Conservation (phyloP, 2,888 invertebrate genomes). For the Peribatodes rhomboidaria region DNA sequence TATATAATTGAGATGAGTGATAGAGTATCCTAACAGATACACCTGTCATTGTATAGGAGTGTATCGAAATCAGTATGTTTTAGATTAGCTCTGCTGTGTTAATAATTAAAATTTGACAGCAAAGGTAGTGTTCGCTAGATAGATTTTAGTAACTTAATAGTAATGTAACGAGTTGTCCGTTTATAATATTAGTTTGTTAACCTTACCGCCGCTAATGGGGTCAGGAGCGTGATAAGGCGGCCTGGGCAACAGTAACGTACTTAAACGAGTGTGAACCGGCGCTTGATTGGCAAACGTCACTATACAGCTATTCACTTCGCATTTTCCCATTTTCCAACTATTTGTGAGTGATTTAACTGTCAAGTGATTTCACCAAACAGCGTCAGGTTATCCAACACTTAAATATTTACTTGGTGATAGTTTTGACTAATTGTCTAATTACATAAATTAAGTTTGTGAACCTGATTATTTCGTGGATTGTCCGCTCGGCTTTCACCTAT, state of each 20-base stretch:
- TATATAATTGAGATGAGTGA: constrained; percentile 3
- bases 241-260: constrained; percentile 44
- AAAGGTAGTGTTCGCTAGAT: constrained; percentile 38
- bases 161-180: constrained; percentile 34
- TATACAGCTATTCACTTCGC: not conserved
- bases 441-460: constrained; percentile 15
- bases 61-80: constrained; percentile 14
- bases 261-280: constrained; percentile 43
- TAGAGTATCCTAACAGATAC: not conserved
- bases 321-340: not conserved
- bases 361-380: not conserved
- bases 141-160: constrained; percentile 33
- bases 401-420: constrained; percentile 1
- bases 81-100: too few relatives aligned
- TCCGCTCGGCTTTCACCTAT: constrained; percentile 12
- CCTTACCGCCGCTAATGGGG: constrained; percentile 49
- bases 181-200: constrained; percentile 44
- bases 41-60: constrained; percentile 1
- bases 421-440: not conserved
- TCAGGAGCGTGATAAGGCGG: constrained; percentile 54
- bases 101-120: not conserved
- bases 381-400: not conserved
- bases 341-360: not conserved
- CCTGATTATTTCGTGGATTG: constrained; percentile 6
- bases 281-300: constrained; percentile 12